Evolutionary conservation across 2,888 invertebrate species (phyloP), one percentile per base, ranked within the genome.

Genomic region (Cactoblastis cactorum): DNA sequence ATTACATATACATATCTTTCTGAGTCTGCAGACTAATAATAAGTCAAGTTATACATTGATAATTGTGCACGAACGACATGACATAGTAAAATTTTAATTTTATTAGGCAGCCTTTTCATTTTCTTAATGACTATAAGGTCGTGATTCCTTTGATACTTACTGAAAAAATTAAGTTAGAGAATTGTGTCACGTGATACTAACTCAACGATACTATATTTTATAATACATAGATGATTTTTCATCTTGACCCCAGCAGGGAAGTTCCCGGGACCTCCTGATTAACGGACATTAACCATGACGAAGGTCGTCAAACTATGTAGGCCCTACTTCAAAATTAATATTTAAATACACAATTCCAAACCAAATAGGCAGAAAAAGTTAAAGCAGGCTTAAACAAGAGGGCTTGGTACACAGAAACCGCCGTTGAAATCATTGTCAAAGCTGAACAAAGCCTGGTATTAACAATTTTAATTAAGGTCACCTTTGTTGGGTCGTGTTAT

Each of bases 401-500:
- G 28, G 5, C 28, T 1, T 4, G 28, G 5, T 28, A 6, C 28
- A 2, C 8, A 28, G 8, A 2, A 28, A 41, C 22, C 41, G 24
- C 12, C n/a, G n/a, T 22, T 22, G 8, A 8, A 41, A 24, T 14
- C 41, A 41, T 41, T 41, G 41, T 41, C 22, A 41, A 41, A 41
- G 14, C n/a, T 2, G 18, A 41, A 41, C 41, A 41, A 41, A 41
- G 22, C 8, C 12, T 14, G 8, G 8, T 19, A 12, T 6, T 9
- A 41, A 41, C 24, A 41, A 41, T 41, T 41, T 41, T 41, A 41
- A 41, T 41, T 24, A 41, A 24, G 41, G 41, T 41, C 41, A 41
- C 41, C 41, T 41, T 39, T 41, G 41, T 41, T 39, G 4, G 19
- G 14, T 41, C 22, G 22, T 14, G 11, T 41, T 41, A 41, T 41